These are phyloP conservation scores for Idaea biselata DNA, from an alignment of 2,888 invertebrate species.

Conservation along the genomic window DNA sequence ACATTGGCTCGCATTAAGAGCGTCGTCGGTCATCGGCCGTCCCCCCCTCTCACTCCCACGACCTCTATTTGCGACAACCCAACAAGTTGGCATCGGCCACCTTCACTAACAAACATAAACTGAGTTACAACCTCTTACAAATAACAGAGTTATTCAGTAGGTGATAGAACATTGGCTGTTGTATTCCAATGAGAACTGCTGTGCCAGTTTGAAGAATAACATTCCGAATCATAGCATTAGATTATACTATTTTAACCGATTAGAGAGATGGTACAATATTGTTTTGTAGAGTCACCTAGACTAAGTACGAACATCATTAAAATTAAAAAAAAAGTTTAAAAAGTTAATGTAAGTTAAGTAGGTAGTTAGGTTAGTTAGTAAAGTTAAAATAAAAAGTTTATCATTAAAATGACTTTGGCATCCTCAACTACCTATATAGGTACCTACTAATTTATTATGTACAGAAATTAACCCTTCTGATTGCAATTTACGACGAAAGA, in stretches of 20 bases:
- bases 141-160: constrained; percentile 43
- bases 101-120: constrained; percentile 36
- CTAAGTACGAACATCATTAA: no score
- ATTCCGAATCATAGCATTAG: background rate
- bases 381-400: no score
- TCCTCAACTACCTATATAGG: no score
- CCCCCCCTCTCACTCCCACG: constrained; percentile 55
- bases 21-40: constrained; percentile 72
- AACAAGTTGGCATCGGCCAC: constrained; percentile 51
- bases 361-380: no score
- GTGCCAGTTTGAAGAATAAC: constrained; percentile 17
- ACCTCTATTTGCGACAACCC: constrained; percentile 65
- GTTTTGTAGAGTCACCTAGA: background rate
- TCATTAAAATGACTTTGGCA: no score
- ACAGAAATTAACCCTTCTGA: no score
- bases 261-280: constrained; percentile 33
- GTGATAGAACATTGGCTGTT: constrained; percentile 38
- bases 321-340: background rate
- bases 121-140: constrained; percentile 24
- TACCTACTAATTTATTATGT: no score
- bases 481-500: no score
- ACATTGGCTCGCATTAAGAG: constrained; percentile 71
- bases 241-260: background rate
- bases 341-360: no score
- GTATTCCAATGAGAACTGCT: constrained; percentile 33